Base-by-base conservation (phyloP, 2,797 vertebrate species). In the Arnoldichthys spilopterus region DNA sequence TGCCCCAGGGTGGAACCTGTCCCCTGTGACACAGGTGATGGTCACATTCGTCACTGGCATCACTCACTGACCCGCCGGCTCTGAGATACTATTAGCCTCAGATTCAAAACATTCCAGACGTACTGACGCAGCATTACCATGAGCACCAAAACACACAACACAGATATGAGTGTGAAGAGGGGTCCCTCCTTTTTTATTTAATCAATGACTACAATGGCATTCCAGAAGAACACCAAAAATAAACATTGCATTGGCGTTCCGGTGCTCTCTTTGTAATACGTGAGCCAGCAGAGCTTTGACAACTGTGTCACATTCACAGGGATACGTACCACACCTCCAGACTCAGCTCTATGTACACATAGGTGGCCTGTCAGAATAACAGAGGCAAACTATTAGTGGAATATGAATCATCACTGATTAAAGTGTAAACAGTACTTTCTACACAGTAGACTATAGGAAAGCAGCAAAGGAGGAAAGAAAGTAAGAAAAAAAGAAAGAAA, bases 291-390 rank as follows among this genome's bases (percentile, higher is more conserved):
- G 0, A 63, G 49, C 62, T 49, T 6, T 18, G 69, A 68, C 1
- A 18, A 37, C 28, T 20, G 59, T 24, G 40, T 69, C 26, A 71
- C 13, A 7, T 68, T 1, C 2, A 40, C 7, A 34, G 53, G 79
- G 45, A 83, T 85, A 95, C 96, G 75, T 93, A 99, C 98, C 97
- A 99, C 76, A 99, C 95, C 89, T 99, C 97, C 88, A 98, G 87
- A 16, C 86, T 93, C 88, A 99, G 90, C 84, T 98, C 96, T 86
- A 98, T 87, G 90, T 93, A 92, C 74, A 99, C 92, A 90, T 96
- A 95, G 81, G 96, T 99, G 83, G 96, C 94, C 98, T 99, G 91
- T 91, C 58, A 80, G 92, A 92, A 83, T 74, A 91, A 83, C 85
- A 66, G 5, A 86, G 85, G 84, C 53, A 88, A 51, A 30, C 26